Base-by-base conservation (phyloP, 2,113 vertebrate genomes). In the Petaurus breviceps region DNA sequence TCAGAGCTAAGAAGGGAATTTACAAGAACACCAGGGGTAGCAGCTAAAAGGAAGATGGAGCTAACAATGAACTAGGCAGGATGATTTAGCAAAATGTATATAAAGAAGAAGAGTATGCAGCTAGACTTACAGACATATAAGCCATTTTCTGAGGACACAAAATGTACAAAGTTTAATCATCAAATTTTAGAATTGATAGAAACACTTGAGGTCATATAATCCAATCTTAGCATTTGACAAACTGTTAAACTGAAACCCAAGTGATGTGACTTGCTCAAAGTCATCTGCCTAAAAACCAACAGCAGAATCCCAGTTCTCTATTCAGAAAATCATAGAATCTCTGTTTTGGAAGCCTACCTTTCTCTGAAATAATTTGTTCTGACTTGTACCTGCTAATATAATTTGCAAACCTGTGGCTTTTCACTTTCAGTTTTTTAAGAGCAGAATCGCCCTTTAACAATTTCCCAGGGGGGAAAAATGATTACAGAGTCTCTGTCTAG, bases 11-110 rank as follows among this genome's bases (percentile, higher is more conserved):
- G 52, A 31, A 91, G 61, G 92, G 57, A 25, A 96, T 10, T 0
- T 25, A 61, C 49, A 97, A 1, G n/a, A 89, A 96, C 96, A 93
- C 77, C 52, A 51, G 89, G 92, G 47, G 8, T 94, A 92, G 25
- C 19, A 57, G 11, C 0, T 12, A n/a, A 92, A 11, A 93, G 57
- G 9, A 94, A 55, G 96, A 89, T 43, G 25, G 46, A 19, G 4
- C 3, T 31, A 91, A 54, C 24, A 91, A 9, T 53, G 46, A 94
- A 47, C 49, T 43, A n/a, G 14, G 37, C 68, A 84, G 68, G 37
- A 43, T 84, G 68, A 84, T 84, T 84, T 84, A 84, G 37, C n/a
- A 84, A 1, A 84, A 84, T 43, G 1, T 22, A 43, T 84, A 84
- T 43, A 84, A 43, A 77, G 37, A 84, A 37, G 31, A 68, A 84